These are phyloP conservation scores for Elaphurus davidianus DNA, from an alignment of 2,113 vertebrate genomes.

Conservation along the genomic window DNA sequence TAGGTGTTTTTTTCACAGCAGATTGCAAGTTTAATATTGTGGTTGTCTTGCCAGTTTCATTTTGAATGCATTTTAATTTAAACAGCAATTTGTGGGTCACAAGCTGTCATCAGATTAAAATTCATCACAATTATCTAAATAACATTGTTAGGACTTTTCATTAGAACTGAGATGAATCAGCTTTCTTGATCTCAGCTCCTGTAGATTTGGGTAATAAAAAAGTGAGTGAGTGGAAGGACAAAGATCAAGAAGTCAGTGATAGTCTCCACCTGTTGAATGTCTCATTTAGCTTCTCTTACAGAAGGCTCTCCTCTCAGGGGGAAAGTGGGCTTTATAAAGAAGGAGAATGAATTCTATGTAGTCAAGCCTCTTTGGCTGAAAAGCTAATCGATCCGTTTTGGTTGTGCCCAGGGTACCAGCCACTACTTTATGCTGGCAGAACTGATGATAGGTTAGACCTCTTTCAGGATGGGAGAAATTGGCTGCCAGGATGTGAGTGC, in stretches of 20 bases:
- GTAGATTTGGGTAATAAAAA: conserved; percentile 1
- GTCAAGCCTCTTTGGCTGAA: not conserved
- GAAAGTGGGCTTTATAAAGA: not conserved
- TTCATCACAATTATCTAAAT: conserved; percentile 53
- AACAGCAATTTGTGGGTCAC: conserved; percentile 68
- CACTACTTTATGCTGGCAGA: not conserved
- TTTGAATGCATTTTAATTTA: conserved; percentile 66
- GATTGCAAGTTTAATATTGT: conserved; percentile 52
- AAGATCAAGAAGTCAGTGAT: not conserved
- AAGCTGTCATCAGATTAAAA: conserved; percentile 73
- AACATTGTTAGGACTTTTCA: conserved; percentile 27
- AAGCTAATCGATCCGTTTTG: not conserved
- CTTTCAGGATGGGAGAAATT: not conserved
- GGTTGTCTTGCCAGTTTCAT: conserved; percentile 50
- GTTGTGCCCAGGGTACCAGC: not conserved
- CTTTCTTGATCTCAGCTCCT: not conserved
- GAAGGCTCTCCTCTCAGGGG: not conserved
- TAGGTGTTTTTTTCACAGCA: conserved; percentile 36
- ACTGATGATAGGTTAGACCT: not conserved
- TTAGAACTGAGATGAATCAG: conserved; percentile 26
- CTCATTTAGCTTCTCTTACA: conserved; percentile 10
- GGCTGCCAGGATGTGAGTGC: not conserved
- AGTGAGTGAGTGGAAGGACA: not conserved
- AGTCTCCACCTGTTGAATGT: conserved; percentile 38
- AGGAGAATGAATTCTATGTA: not conserved